phyloP scores from a whole-genome alignment of 2,888 invertebrate species.

The Brenthis hecate region DNA sequence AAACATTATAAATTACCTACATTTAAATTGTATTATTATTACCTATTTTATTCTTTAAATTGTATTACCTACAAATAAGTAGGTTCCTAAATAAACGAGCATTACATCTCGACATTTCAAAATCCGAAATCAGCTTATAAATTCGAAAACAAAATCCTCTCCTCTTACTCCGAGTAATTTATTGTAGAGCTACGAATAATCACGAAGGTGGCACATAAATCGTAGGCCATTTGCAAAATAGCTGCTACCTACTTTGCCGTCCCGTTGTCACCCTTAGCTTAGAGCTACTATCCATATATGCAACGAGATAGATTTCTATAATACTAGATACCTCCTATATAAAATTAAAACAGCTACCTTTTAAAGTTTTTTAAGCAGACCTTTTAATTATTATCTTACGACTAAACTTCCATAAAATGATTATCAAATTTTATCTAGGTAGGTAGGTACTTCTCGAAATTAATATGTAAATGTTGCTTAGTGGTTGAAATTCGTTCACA shows the following conservation, averaged over 20 bases:
- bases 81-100: conserved; percentile 41
- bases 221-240: conserved; percentile 80
- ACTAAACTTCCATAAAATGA: no score
- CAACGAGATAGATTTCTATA: neutral
- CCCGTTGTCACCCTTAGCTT: conserved; percentile 59
- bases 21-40: no score
- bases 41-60: neutral
- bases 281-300: conserved; percentile 6
- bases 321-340: neutral
- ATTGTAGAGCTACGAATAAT: conserved; percentile 76
- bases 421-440: no score
- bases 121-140: conserved; percentile 72
- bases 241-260: conserved; percentile 69
- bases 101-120: conserved; percentile 39
- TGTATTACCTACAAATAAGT: neutral
- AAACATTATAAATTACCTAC: no score
- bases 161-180: conserved; percentile 73
- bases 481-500: no score
- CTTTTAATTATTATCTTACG: no score
- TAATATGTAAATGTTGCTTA: no score
- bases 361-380: no score
- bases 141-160: conserved; percentile 78
- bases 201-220: conserved; percentile 80
- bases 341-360: no score
- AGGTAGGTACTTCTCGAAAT: no score